phyloP scores from a whole-genome alignment of 2,888 invertebrate species.

The Fissipunctia ypsillon region DNA sequence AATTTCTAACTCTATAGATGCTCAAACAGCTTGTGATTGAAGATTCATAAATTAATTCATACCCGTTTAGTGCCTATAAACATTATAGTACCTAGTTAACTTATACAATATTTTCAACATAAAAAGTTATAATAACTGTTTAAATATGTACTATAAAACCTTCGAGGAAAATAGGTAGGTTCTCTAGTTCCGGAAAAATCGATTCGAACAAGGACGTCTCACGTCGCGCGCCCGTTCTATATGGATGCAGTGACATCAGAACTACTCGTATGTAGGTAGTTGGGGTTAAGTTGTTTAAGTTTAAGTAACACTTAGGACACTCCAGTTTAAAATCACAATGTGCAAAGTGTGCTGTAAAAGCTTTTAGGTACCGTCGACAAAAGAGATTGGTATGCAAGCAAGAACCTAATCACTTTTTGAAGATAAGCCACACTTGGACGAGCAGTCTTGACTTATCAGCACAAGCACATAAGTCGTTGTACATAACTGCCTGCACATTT shows the following conservation, averaged over 20 bases:
- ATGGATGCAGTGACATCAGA: neutral
- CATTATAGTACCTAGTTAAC: neutral
- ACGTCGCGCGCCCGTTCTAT: slow-evolving; percentile 5
- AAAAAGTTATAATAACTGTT: neutral
- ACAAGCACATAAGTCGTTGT: neutral
- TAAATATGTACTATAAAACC: neutral
- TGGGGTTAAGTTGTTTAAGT: slow-evolving; percentile 10
- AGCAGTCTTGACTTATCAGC: neutral
- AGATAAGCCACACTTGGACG: too few species aligned
- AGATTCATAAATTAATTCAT: neutral
- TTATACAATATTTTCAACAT: slow-evolving; percentile 1
- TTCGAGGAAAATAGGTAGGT: slow-evolving; percentile 10
- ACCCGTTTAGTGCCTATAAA: neutral
- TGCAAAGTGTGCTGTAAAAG: slow-evolving; percentile 1
- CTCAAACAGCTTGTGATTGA: neutral
- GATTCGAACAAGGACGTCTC: slow-evolving; percentile 37
- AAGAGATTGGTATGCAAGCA: neutral
- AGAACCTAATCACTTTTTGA: neutral
- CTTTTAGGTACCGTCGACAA: slow-evolving; percentile 2
- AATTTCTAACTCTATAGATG: neutral
- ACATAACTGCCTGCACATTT: neutral
- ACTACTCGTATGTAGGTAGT: slow-evolving; percentile 17
- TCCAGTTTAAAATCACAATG: slow-evolving; percentile 25
- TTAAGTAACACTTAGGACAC: slow-evolving; percentile 26
- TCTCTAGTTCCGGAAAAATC: slow-evolving; percentile 36